phyloP scores from a whole-genome alignment of 2,888 invertebrate species.

The Cephus pygmeus region DNA sequence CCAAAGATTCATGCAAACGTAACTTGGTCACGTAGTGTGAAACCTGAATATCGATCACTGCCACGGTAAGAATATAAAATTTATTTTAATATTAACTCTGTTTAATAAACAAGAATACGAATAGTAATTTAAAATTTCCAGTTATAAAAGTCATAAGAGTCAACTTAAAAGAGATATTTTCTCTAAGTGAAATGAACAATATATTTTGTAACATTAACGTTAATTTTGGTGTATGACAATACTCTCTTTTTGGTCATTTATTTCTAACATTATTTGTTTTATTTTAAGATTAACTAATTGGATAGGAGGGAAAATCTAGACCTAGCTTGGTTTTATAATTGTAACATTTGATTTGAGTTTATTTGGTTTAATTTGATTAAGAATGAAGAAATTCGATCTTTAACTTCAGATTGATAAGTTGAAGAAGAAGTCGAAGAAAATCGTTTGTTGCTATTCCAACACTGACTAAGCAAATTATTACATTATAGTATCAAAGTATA shows the following conservation, averaged over 20 bases:
- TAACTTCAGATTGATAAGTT: neutral
- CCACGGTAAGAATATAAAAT: conserved; percentile 68
- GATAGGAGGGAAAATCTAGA: no score
- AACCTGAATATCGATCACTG: conserved; percentile 76
- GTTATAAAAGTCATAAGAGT: neutral
- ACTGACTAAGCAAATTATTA: neutral
- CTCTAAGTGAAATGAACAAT: neutral
- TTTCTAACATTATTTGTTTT: no score
- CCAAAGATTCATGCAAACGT: conserved; percentile 76
- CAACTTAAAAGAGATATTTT: neutral
- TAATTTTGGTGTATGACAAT: no score
- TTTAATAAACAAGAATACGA: neutral
- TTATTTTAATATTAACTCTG: neutral
- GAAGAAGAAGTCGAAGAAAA: no score
- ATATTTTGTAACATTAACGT: no score
- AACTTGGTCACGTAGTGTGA: conserved; percentile 80
- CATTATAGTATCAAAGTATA: neutral
- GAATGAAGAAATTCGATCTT: neutral
- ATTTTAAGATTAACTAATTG: no score
- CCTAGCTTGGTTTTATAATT: no score
- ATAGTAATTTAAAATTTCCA: neutral
- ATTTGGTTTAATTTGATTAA: no score
- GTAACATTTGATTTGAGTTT: neutral
- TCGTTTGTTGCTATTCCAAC: neutral
- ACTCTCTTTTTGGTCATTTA: no score